Conservation (phyloP, 2,113 vertebrate species). For the Vulpes lagopus region DNA sequence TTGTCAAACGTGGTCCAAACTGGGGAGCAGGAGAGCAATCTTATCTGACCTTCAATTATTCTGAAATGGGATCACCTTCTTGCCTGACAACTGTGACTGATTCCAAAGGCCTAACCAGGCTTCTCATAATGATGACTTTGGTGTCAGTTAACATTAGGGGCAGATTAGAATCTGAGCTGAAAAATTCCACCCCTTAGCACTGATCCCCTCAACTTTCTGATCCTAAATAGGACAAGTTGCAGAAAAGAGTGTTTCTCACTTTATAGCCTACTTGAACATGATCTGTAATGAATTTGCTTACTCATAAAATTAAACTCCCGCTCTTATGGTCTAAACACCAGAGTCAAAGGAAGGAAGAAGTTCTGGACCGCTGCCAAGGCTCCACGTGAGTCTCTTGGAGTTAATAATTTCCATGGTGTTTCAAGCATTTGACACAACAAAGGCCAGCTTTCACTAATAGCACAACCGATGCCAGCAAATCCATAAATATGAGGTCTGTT, state of each 20-base stretch:
- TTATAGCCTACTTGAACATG: neutral
- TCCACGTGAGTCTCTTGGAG: neutral
- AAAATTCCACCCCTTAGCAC: neutral
- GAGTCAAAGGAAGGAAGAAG: neutral
- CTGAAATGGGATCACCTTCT: conserved; percentile 27
- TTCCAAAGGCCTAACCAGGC: conserved; percentile 12
- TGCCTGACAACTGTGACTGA: conserved; percentile 35
- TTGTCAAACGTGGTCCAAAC: neutral
- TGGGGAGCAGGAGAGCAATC: neutral
- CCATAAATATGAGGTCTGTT: neutral
- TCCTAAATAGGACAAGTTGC: conserved; percentile 42
- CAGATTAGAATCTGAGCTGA: conserved; percentile 47
- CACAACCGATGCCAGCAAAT: neutral
- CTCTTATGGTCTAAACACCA: neutral
- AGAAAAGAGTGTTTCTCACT: neutral
- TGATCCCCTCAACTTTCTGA: conserved; percentile 3
- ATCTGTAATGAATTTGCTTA: conserved; percentile 10
- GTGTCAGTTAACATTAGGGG: conserved; percentile 43
- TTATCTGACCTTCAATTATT: neutral
- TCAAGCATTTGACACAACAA: neutral
- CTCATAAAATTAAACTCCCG: conserved; percentile 51
- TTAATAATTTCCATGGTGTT: neutral
- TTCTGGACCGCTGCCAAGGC: neutral
- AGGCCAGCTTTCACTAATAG: neutral
- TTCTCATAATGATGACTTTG: neutral